phyloP scores from a whole-genome alignment of 2,888 invertebrate species.

The Xanthorhoe designata region DNA sequence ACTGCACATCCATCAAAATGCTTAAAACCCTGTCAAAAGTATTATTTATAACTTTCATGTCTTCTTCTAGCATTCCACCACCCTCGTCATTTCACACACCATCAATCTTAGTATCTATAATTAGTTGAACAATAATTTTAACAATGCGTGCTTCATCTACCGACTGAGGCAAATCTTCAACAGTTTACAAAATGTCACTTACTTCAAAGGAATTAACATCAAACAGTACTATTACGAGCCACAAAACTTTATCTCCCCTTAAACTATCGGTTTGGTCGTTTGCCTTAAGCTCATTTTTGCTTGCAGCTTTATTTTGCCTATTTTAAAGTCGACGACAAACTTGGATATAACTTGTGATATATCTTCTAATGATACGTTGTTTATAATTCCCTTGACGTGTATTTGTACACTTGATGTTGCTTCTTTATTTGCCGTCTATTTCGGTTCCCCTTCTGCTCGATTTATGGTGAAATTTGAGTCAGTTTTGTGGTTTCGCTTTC shows the following conservation, averaged over 20 bases:
- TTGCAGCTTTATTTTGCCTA: conserved; percentile 54
- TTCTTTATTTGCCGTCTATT: conserved; percentile 52
- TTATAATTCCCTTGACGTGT: conserved; percentile 61
- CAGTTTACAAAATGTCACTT: conserved; percentile 78
- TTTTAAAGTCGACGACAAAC: conserved; percentile 76
- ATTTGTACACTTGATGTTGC: conserved; percentile 53
- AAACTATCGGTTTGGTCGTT: conserved; percentile 45
- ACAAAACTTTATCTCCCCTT: conserved; percentile 55
- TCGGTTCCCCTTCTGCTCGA: conserved; percentile 41
- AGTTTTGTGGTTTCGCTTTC: conserved; percentile 10
- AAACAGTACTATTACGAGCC: conserved; percentile 67
- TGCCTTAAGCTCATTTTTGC: conserved; percentile 53
- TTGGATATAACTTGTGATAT: conserved; percentile 63
- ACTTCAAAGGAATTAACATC: conserved; percentile 79
- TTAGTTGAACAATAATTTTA: conserved; percentile 64
- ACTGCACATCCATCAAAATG: conserved; percentile 51
- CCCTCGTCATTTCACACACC: conserved; percentile 69
- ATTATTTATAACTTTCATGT: conserved; percentile 54
- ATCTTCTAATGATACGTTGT: conserved; percentile 64
- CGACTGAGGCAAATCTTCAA: conserved; percentile 74
- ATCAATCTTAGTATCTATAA: conserved; percentile 72
- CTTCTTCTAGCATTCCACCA: conserved; percentile 47
- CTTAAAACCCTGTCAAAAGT: conserved; percentile 54
- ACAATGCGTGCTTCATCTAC: conserved; percentile 61
- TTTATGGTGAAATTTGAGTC: conserved; percentile 36